Base-by-base conservation (phyloP, 2,797 vertebrate genomes). In the Sorex maritimensis region DNA sequence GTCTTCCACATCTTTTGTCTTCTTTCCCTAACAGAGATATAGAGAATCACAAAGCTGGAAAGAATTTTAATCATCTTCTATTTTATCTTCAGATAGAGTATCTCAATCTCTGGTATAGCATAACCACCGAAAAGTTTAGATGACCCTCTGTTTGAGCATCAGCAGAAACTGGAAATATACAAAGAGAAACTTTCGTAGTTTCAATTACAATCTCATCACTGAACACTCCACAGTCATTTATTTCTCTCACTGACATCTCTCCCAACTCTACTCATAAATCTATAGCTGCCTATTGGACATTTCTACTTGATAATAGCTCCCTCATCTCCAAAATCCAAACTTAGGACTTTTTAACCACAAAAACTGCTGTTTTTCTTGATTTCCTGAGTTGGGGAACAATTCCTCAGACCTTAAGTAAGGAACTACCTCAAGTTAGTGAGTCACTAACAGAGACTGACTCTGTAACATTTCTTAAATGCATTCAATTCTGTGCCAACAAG, bases 191-290 rank as follows among this genome's bases (percentile, higher is more conserved):
- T 80, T 94, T 34, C 63, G 15, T 89, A 41, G 78, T 86, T 93
- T 92, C 94, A 88, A 52, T 94, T 94, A 92, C 80, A 89, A 85
- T 65, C 71, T 93, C 87, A 85, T 77, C 83, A 85, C 19, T 6
- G 34, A 86, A 75, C 26, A 77, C n/a, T 84, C 34, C n/a, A 21
- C 30, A 93, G 80, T 72, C 74, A 94, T 85, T 81, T 87, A 68
- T 86, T 94, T 90, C 44, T 83, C 55, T 78, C 69, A 34, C 49
- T 95, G 95, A 81, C 74, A 85, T 61, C 78, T 71, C 21, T 85
- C 23, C 30, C 87, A 89, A 89, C 17, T 82, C 88, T 26, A 72
- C 46, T 77, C 74, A 95, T 95, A 95, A 89, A 89, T 95, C 86
- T 84, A n/a, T 41, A 52, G 74, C 38, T 86, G 34, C 55, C 80